Evolutionary conservation across 2,113 vertebrate species (phyloP).

Genomic region (Tursiops truncatus): DNA sequence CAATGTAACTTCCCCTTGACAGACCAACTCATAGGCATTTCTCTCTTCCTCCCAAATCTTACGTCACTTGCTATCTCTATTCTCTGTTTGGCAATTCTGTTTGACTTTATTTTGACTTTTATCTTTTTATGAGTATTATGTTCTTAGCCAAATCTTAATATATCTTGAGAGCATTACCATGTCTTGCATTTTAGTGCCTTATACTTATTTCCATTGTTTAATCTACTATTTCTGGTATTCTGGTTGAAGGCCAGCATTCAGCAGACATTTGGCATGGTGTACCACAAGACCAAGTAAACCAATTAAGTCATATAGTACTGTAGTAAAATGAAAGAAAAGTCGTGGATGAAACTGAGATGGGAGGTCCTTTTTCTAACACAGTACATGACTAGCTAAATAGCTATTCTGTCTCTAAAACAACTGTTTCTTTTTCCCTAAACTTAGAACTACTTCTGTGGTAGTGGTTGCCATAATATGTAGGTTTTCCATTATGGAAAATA

Average conservation of each 20-base stretch:
- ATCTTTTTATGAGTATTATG: constrained; percentile 20
- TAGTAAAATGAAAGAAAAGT: not conserved
- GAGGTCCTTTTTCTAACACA: not conserved
- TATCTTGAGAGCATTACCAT: not conserved
- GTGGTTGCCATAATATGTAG: not conserved
- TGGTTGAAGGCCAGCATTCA: constrained; percentile 17
- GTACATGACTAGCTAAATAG: not conserved
- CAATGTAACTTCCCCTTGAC: not conserved
- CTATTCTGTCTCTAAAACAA: not conserved
- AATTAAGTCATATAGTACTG: constrained; percentile 12
- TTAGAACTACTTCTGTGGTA: not conserved
- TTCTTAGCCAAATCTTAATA: constrained; percentile 35
- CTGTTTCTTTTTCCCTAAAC: not conserved
- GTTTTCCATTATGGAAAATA: not conserved
- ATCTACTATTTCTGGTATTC: constrained; percentile 27
- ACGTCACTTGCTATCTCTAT: not conserved
- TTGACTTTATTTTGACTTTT: not conserved
- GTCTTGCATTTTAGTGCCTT: not conserved
- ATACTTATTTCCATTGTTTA: constrained; percentile 40
- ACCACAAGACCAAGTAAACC: constrained; percentile 12
- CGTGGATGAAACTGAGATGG: not conserved
- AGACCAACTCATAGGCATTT: not conserved
- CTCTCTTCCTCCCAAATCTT: not conserved
- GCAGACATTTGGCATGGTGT: not conserved
- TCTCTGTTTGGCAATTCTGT: not conserved